phyloP scores from a whole-genome alignment of 2,797 vertebrate species.

The Nasua narica region DNA sequence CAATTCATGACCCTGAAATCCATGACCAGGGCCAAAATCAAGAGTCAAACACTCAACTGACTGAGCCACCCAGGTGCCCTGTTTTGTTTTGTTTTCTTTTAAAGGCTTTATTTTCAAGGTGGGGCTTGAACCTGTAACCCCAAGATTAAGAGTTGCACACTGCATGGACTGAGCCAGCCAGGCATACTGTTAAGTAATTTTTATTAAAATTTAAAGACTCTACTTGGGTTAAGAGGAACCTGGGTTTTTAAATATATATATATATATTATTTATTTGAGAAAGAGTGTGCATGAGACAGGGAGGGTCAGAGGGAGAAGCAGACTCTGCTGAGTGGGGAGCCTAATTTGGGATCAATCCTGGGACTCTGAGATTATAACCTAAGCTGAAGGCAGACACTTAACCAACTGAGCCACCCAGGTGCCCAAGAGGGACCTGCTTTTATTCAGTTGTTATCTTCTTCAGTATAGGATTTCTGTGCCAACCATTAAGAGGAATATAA shows the following conservation, averaged over 20 bases:
- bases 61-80: background rate
- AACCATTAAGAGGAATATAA: background rate
- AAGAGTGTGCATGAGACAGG: no score
- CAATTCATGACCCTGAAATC: background rate
- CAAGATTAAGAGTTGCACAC: background rate
- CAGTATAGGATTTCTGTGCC: background rate
- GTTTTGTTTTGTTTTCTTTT: background rate
- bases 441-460: background rate
- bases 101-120: background rate
- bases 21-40: background rate
- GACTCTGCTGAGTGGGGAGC: no score
- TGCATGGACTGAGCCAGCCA: background rate
- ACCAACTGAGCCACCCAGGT: no score
- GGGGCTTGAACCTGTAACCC: background rate
- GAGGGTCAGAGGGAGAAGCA: no score
- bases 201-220: background rate
- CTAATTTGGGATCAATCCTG: no score
- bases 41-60: background rate
- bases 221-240: background rate
- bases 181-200: background rate
- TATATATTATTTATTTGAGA: no score
- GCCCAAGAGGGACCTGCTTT: background rate
- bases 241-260: no score
- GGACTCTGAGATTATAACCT: no score
- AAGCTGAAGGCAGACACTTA: no score